Evolutionary conservation across 2,888 invertebrate genomes (phyloP).

Genomic region (Dendrolimus pini): DNA sequence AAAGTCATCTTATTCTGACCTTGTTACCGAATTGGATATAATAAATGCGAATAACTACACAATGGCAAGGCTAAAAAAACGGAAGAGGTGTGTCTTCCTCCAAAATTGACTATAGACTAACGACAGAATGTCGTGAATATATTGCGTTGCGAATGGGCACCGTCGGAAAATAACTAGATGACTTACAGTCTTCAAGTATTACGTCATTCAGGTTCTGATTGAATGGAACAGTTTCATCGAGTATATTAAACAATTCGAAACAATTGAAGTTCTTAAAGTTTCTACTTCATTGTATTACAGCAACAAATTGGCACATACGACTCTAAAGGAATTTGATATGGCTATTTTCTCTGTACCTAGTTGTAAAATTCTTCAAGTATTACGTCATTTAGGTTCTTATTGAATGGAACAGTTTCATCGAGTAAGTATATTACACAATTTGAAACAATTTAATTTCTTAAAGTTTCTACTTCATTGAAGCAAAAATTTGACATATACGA

Average conservation of each 20-base stretch:
- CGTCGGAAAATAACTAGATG: conserved; percentile 34
- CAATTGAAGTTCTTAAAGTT: too few relatives aligned
- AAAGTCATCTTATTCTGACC: conserved; percentile 8
- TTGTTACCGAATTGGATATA: conserved; percentile 7
- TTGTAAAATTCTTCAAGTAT: conserved; percentile 5
- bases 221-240: neutral
- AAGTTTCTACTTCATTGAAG: too few relatives aligned
- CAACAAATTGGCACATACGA: too few relatives aligned
- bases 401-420: neutral
- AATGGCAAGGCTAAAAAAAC: neutral
- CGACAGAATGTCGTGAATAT: conserved; percentile 6
- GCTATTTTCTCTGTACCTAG: too few relatives aligned
- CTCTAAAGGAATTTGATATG: too few relatives aligned
- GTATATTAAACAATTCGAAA: too few relatives aligned
- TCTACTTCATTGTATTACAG: too few relatives aligned
- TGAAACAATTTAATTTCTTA: too few relatives aligned
- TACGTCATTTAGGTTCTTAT: conserved; percentile 23
- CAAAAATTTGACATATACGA: too few relatives aligned
- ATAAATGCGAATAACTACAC: conserved; percentile 1
- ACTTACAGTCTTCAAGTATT: conserved; percentile 15
- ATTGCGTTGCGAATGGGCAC: conserved; percentile 9
- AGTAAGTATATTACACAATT: too few relatives aligned
- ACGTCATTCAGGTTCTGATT: conserved; percentile 22
- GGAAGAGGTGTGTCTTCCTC: conserved; percentile 26
- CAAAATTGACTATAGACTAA: conserved; percentile 37